Conservation (phyloP, 1,140 invertebrate species). For the Ips nitidus region DNA sequence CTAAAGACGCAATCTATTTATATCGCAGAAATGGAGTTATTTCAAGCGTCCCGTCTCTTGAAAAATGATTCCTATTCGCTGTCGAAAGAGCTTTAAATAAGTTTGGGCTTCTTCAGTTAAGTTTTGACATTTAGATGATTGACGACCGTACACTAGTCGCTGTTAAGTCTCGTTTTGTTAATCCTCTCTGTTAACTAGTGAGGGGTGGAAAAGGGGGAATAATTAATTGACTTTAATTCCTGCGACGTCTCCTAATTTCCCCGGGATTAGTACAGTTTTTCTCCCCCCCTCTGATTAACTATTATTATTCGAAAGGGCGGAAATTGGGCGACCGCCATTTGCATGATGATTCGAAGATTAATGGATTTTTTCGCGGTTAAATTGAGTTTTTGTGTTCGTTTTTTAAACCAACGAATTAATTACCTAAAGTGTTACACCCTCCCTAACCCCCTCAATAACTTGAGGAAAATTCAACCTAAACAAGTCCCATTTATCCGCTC, state of each 20-base stretch:
- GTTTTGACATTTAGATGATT: too few relatives aligned
- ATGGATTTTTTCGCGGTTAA: slow-evolving; percentile 2
- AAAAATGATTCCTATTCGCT: too few relatives aligned
- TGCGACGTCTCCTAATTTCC: slow-evolving; percentile 4
- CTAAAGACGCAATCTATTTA: too few relatives aligned
- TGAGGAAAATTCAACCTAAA: neutral
- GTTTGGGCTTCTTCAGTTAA: too few relatives aligned
- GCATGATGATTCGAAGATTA: slow-evolving; percentile 5
- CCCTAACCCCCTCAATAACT: neutral
- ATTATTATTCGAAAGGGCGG: neutral
- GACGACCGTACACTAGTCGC: too few relatives aligned
- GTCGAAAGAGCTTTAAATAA: too few relatives aligned
- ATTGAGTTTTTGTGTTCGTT: neutral
- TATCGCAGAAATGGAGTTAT: too few relatives aligned
- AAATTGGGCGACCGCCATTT: slow-evolving; percentile 3
- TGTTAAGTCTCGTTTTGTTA: too few relatives aligned
- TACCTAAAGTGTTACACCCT: neutral
- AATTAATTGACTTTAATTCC: slow-evolving; percentile 1
- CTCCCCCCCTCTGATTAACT: neutral
- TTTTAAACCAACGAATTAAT: neutral
- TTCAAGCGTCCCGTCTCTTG: too few relatives aligned
- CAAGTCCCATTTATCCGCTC: too few relatives aligned
- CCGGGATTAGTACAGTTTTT: slow-evolving; percentile 1
- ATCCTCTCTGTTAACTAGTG: too few relatives aligned
- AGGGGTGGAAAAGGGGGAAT: neutral